Conservation (phyloP, 2,888 invertebrate genomes). For the Lissonota sp. region DNA sequence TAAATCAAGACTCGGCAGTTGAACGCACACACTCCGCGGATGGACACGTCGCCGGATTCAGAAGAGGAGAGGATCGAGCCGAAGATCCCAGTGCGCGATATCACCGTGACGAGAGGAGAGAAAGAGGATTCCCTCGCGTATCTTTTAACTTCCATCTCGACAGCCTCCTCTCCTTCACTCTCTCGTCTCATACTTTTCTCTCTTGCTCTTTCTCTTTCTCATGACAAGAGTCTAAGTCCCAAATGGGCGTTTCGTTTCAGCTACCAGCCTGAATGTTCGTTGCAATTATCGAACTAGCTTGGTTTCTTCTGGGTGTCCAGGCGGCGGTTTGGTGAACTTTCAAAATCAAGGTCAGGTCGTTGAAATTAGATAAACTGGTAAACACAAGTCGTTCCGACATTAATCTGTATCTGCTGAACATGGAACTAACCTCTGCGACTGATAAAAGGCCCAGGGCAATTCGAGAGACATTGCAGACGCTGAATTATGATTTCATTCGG, state of each 20-base stretch:
- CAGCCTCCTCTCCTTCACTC: conserved; percentile 41
- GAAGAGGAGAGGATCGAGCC: conserved; percentile 25
- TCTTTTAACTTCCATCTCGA: conserved; percentile 75
- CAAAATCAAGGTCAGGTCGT: too few relatives aligned
- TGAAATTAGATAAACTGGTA: too few relatives aligned
- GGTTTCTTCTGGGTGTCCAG: not conserved
- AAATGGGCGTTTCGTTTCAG: conserved; percentile 42
- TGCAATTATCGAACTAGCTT: conserved; percentile 33
- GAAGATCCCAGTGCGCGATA: conserved; percentile 77
- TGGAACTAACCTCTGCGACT: too few relatives aligned
- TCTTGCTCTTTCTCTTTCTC: conserved; percentile 10
- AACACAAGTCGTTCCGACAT: too few relatives aligned
- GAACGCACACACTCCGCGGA: conserved; percentile 71
- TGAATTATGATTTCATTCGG: too few relatives aligned
- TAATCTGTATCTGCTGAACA: too few relatives aligned
- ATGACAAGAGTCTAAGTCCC: conserved; percentile 3
- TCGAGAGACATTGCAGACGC: too few relatives aligned
- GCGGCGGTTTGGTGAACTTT: too few relatives aligned
- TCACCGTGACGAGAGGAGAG: conserved; percentile 67
- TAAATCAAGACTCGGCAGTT: conserved; percentile 77
- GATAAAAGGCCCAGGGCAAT: too few relatives aligned
- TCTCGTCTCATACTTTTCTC: conserved; percentile 41
- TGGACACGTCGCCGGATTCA: conserved; percentile 69
- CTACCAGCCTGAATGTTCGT: conserved; percentile 41
- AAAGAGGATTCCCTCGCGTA: conserved; percentile 57